Evolutionary conservation across 2,888 invertebrate species (phyloP), one percentile per base, ranked within the genome.

Genomic region (Dioctria rufipes): DNA sequence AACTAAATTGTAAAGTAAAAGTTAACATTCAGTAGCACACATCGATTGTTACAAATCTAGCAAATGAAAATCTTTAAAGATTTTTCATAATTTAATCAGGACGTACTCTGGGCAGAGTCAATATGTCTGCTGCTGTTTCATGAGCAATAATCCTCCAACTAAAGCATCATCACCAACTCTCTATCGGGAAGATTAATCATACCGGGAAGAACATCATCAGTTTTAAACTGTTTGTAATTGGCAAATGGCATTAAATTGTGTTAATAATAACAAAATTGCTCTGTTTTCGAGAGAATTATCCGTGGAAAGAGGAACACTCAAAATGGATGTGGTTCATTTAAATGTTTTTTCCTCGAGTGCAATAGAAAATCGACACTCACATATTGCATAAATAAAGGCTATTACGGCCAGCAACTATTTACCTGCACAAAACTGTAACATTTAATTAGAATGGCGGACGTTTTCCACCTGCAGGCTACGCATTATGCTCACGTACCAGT

Each of bases 241-340:
- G 25, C 0, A 25, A 25, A 25, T 25, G 25, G 25, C 25, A 25
- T 49, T 51, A 13, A 73, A 73, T 25, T 60, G 60, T 37, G 58
- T 13, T 58, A 43, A 46, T 69, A 73, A 73, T 58, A 73, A 60
- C 73, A 13, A 73, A 73, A 73, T 73, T 73, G 42, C 73, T 73
- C 69, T 54, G 69, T 69, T 73, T 73, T 73, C 40, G 51, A 42
- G 13, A 42, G 42, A 40, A 42, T 66, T 66, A 25, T 25, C 25
- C 25, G 25, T 42, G 42, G 3, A 9, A 73, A 73, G 25, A 25
- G 54, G 73, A 73, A 73, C 60, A 61, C 39, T 60, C 13, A 58
- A 58, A 11, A 13, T 73, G 13, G 42, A 13, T 11, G 61, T 61
- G 13, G 13, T 3, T 25, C 11, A 39, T 61, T 39, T 54, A 6